These are phyloP conservation scores for Podargus strigoides DNA, from an alignment of 2,797 vertebrate genomes.

Conservation along the genomic window DNA sequence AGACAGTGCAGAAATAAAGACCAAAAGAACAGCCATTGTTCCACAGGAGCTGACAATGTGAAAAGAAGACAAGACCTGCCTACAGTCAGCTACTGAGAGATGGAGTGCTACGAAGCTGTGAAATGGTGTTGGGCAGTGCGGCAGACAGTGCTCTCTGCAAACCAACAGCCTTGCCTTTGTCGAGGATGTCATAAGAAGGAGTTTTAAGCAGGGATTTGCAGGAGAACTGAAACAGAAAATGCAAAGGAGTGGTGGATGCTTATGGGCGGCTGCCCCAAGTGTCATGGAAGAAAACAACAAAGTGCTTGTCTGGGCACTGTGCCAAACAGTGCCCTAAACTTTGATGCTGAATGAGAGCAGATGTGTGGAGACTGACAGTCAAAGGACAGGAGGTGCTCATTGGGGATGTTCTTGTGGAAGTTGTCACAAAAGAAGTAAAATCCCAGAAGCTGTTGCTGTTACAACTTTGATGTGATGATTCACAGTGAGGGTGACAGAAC, in stretches of 20 bases:
- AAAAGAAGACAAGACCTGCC: not conserved
- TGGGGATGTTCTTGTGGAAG: not conserved
- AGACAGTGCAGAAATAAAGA: not conserved
- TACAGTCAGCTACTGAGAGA: not conserved
- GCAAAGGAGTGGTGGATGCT: not conserved
- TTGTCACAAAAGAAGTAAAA: not conserved
- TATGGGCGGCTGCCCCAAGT: not conserved
- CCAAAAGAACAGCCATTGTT: not conserved
- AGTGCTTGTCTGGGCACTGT: not conserved
- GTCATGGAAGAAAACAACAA: not conserved
- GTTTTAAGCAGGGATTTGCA: not conserved
- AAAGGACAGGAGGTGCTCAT: not conserved
- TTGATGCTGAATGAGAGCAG: rapidly evolving
- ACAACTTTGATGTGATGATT: not conserved
- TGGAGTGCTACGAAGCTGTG: not conserved
- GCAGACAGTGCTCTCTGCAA: not conserved
- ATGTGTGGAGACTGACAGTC: not conserved
- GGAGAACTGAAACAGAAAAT: not conserved
- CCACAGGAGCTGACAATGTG: not conserved
- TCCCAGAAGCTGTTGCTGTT: not conserved
- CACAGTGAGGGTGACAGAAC: too few relatives aligned
- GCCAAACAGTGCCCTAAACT: not conserved
- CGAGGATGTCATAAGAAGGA: not conserved
- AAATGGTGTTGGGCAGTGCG: not conserved
- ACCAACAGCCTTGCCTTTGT: not conserved